Base-by-base conservation (phyloP, 1,140 invertebrate genomes). In the Adelges cooleyi region DNA sequence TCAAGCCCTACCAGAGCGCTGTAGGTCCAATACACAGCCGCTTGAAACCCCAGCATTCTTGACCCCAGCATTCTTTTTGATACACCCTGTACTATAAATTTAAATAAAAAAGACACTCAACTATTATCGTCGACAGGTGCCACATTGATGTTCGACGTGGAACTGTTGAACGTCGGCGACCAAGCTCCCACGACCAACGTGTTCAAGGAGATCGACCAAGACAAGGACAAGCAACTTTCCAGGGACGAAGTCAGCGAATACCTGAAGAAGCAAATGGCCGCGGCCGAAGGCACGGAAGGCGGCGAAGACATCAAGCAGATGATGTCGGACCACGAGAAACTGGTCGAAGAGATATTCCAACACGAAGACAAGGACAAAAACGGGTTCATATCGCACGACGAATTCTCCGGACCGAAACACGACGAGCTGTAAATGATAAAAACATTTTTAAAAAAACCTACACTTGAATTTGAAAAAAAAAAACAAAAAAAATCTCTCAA, bases 301-400 rank as follows among this genome's bases (percentile, higher is more conserved):
- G 67, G 69, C 53, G 87, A 89, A 10, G 88, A 90, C 71, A 79
- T 90, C 67, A 88, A 89, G 72, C 87, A 87, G 71, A 89, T 92
- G 84, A 72, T 92, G 27, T 86, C 84, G 53, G 89, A 93, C 71
- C 89, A 95, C 74, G 90, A 95, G 73, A 92, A 94, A 74, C 80
- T 96, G 20, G 89, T 96, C 2, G 90, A 95, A 74, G 92, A 95
- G 72, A 95, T 96, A 69, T 96, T 97, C 82, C 88, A 94, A 74
- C 92, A 96, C 73, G 93, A 97, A 77, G 92, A 95, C 74, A 90
- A 89, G 74, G 91, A 95, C 75, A 92, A 91, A 75, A 93, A 95
- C 73, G 94, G 93, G 36, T 92, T 85, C 77, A 97, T 97, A 70
- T 94, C 91, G 56, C 88, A 92, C 76, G 90, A 92, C 27, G 94